Evolutionary conservation across 2,113 vertebrate genomes (phyloP).

Genomic region (Menura novaehollandiae): DNA sequence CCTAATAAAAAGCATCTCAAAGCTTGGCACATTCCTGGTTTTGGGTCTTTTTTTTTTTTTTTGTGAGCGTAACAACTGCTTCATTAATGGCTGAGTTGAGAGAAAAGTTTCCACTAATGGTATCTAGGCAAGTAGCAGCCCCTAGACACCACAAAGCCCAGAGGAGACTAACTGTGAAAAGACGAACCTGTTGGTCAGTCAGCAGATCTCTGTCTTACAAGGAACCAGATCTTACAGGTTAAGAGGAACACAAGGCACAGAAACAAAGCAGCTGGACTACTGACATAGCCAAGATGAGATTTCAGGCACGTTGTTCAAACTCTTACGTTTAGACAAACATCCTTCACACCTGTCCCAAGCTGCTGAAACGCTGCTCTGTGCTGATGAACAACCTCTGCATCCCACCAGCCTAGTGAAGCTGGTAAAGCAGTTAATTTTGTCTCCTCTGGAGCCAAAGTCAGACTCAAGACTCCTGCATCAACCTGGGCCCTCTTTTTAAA

Average conservation of each 20-base stretch:
- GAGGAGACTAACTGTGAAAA: neutral
- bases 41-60: neutral
- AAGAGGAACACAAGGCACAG: neutral
- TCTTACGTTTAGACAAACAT: neutral
- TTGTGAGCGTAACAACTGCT: neutral
- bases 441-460: neutral
- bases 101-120: neutral
- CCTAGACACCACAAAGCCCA: neutral
- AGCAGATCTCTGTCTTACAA: neutral
- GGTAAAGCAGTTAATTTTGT: neutral
- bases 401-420: neutral
- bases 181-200: neutral
- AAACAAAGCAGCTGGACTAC: neutral
- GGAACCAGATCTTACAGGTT: neutral
- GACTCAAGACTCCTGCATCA: neutral
- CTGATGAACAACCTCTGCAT: neutral
- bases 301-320: neutral
- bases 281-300: neutral
- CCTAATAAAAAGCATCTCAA: neutral
- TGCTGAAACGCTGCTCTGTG: neutral
- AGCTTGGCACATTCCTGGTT: neutral
- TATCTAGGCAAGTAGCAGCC: neutral
- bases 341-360: neutral
- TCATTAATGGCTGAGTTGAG: neutral
- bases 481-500: neutral